Base-by-base conservation (phyloP, 2,113 vertebrate species). In the Prinia subflava region DNA sequence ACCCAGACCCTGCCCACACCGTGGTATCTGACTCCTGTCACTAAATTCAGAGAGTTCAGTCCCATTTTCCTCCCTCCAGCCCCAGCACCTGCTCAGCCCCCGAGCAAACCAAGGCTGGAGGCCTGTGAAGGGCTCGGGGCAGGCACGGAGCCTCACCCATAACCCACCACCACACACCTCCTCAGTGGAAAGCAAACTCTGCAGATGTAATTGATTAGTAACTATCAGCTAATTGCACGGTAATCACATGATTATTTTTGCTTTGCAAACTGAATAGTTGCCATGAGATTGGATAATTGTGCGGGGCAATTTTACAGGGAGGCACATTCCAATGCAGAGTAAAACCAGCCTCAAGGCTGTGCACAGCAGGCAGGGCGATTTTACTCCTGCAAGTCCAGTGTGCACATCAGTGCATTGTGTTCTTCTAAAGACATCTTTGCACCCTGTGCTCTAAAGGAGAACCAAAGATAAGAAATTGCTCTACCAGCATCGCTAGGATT, bases 191-290 rank as follows among this genome's bases (percentile, higher is more conserved):
- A 22, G 63, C 89, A 93, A 89, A 69, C 63, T 83, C 95, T 49
- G 81, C 84, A 92, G 93, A 91, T 89, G 90, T 88, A 95, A 97
- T 97, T 97, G 97, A 96, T 97, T 94, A 97, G 95, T 87, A 93
- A 94, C 96, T 93, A 91, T 94, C 95, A 83, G 89, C 89, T 96
- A 97, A 97, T 97, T 97, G 92, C 96, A 95, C 92, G 83, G 92
- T 96, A 97, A 97, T 97, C 97, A 96, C 95, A 96, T 80, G 97
- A 96, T 97, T 96, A 96, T 95, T 97, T 97, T 97, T 97, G 96
- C 97, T 97, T 97, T 96, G 96, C 97, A 96, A 97, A 97, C 97
- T 96, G 90, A 96, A 97, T 92, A 91, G 96, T 95, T 97, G 95
- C 83, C 93, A 83, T 53, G 87, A 96, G 97, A 96, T 95, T 97